phyloP scores from a whole-genome alignment of 2,113 vertebrate genomes.

The Leuciscus idus region DNA sequence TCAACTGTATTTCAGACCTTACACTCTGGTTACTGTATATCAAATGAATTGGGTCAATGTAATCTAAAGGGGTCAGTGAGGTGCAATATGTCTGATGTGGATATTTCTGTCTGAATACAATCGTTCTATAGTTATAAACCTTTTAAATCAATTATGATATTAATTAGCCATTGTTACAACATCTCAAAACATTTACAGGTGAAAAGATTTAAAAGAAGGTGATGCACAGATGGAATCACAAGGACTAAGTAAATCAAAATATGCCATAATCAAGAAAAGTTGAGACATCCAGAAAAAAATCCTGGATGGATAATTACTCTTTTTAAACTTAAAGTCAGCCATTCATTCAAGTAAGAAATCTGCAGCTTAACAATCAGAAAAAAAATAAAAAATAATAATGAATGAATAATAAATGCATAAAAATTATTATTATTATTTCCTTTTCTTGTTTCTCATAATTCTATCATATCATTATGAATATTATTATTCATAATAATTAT shows the following conservation, averaged over 20 bases:
- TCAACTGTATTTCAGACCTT: background rate
- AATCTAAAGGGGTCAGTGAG: background rate
- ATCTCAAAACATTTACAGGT: background rate
- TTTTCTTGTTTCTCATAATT: slow-evolving; percentile 3
- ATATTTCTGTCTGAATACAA: background rate
- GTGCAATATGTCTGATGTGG: background rate
- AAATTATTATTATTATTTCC: background rate
- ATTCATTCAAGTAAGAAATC: background rate
- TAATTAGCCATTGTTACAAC: background rate
- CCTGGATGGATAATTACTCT: background rate
- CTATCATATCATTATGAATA: background rate
- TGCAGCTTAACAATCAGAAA: background rate
- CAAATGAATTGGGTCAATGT: slow-evolving; percentile 6
- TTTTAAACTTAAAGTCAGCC: background rate
- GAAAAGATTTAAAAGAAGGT: background rate
- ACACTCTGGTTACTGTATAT: background rate
- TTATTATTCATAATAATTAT: background rate
- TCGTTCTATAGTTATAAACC: background rate
- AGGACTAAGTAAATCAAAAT: background rate
- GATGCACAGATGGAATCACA: background rate
- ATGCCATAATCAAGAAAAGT: background rate
- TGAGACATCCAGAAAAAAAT: background rate
- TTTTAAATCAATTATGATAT: background rate
- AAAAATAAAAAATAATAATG: background rate
- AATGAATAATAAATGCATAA: background rate